phyloP scores from a whole-genome alignment of 2,888 invertebrate species.

The Leuctra nigra region DNA sequence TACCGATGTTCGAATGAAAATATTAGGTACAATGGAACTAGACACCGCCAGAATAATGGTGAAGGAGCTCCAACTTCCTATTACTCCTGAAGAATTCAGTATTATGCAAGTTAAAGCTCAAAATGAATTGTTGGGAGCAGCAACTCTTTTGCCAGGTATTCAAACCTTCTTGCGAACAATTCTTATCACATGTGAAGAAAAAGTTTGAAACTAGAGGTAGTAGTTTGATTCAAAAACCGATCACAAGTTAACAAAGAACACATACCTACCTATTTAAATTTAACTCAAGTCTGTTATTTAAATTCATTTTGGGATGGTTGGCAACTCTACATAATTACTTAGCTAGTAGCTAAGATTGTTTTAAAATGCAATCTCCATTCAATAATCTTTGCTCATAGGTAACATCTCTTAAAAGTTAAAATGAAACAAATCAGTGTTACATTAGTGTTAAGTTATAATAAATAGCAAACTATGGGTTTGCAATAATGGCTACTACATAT shows the following conservation, averaged over 20 bases:
- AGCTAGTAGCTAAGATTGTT: background rate
- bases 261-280: no score
- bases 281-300: no score
- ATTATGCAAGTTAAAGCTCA: constrained; percentile 52
- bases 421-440: background rate
- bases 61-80: constrained; percentile 58
- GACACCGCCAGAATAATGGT: constrained; percentile 62
- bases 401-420: background rate
- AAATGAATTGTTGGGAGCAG: constrained; percentile 52
- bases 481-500: background rate
- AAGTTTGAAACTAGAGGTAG: no score
- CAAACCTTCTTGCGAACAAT: background rate
- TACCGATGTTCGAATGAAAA: constrained; percentile 66
- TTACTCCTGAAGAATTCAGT: constrained; percentile 59
- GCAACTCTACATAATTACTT: no score
- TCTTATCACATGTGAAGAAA: no score
- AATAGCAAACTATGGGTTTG: no score
- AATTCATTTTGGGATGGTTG: no score
- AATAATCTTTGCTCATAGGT: no score
- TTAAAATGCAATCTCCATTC: background rate
- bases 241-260: no score
- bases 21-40: constrained; percentile 67
- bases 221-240: no score
- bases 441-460: background rate
- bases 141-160: constrained; percentile 62